phyloP scores from a whole-genome alignment of 2,113 vertebrate genomes.

The Pangasianodon gigas region DNA sequence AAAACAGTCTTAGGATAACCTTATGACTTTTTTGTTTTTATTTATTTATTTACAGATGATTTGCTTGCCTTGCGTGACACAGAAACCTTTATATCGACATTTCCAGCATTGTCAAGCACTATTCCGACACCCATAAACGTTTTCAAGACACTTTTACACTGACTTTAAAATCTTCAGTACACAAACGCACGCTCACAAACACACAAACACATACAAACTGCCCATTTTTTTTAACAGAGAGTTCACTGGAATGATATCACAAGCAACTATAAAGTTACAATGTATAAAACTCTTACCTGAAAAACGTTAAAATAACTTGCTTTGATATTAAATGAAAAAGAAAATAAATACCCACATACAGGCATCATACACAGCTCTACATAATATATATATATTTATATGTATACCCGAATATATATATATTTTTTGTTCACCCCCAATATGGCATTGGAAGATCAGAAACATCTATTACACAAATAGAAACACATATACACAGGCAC shows the following conservation, averaged over 20 bases:
- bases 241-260: slow-evolving; percentile 80
- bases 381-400: slow-evolving; percentile 71
- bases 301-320: slow-evolving; percentile 69
- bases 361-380: slow-evolving; percentile 77
- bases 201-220: slow-evolving; percentile 73
- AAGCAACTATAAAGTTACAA: slow-evolving; percentile 81
- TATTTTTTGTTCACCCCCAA: slow-evolving; percentile 66
- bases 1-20: neutral
- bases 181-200: slow-evolving; percentile 56
- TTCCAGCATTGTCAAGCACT: slow-evolving; percentile 80
- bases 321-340: slow-evolving; percentile 67
- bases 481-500: slow-evolving; percentile 78
- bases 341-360: slow-evolving; percentile 69
- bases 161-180: slow-evolving; percentile 76
- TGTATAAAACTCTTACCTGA: slow-evolving; percentile 79
- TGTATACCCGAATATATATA: slow-evolving; percentile 66
- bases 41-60: slow-evolving; percentile 80
- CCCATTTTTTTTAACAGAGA: slow-evolving; percentile 66
- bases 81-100: slow-evolving; percentile 75
- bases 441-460: slow-evolving; percentile 73
- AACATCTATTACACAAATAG: slow-evolving; percentile 79
- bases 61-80: slow-evolving; percentile 75
- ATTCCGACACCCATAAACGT: slow-evolving; percentile 77
- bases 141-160: slow-evolving; percentile 76
- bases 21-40: slow-evolving; percentile 52